These are phyloP conservation scores for Eretmocerus hayati DNA, from an alignment of 2,888 invertebrate genomes.

Conservation along the genomic window DNA sequence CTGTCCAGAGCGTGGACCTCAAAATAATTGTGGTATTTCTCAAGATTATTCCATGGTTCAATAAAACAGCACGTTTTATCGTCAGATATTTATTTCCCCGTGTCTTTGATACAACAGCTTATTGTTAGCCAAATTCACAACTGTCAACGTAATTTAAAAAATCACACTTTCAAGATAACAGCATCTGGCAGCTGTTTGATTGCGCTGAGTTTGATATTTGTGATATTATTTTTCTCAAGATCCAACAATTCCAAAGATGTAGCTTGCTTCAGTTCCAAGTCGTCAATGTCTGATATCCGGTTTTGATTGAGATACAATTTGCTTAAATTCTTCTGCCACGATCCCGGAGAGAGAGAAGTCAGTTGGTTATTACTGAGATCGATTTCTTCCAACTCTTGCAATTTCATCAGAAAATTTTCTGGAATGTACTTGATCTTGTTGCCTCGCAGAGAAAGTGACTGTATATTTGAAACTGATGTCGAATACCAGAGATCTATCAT, in stretches of 20 bases:
- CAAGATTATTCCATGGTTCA: too few relatives aligned
- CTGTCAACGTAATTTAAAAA: too few relatives aligned
- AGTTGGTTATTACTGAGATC: conserved; percentile 13
- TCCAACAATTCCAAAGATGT: conserved; percentile 1
- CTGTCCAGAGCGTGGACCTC: too few relatives aligned
- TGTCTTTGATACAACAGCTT: too few relatives aligned
- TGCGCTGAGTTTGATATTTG: conserved; percentile 1
- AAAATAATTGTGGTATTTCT: too few relatives aligned
- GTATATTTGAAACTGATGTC: background rate
- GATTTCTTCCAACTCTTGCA: conserved; percentile 9
- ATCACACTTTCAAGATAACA: too few relatives aligned
- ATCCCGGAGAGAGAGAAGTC: conserved; percentile 1
- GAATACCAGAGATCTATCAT: background rate
- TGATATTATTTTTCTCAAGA: conserved; percentile 14
- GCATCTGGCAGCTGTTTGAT: conserved; percentile 7
- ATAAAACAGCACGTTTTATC: too few relatives aligned
- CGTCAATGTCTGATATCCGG: conserved; percentile 6
- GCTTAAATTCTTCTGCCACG: conserved; percentile 4
- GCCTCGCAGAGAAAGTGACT: conserved; percentile 8
- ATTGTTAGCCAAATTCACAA: too few relatives aligned
- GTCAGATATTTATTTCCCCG: too few relatives aligned
- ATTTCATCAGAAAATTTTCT: conserved; percentile 4
- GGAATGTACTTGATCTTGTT: conserved; percentile 7
- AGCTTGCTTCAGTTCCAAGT: conserved; percentile 6
- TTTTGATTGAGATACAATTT: conserved; percentile 11